Evolutionary conservation across 2,888 invertebrate genomes (phyloP), one percentile per base, ranked within the genome.

Genomic region (Halocaridina rubra): DNA sequence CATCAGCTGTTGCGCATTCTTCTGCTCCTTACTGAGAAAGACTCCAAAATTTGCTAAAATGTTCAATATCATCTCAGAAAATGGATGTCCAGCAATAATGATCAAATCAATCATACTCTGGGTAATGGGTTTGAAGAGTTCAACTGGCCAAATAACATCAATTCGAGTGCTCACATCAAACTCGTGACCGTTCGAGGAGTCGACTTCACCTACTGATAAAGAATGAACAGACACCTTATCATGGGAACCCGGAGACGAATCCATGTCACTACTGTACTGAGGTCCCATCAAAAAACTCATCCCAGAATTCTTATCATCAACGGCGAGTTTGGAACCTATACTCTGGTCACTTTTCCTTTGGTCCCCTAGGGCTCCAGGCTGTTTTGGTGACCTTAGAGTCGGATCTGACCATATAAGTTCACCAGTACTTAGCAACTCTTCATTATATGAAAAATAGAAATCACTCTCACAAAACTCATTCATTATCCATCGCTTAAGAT

Each of bases 21-120:
- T 30, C 24, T 61, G 39, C 46, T 84, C 82, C 8, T 39, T 59
- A 2, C 78, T 77, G 10, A 69, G 72, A 24, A 84, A 84, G 19
- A 84, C 72, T 7, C 82, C 71, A 72, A 61, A 72, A n/a, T 30
- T 71, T 5, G 78, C 77, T n/a, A 84, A 53, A 29, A 84, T 32
- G 30, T 84, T 84, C 61, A 78, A 53, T 30, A 84, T 59, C 32
- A 84, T 22, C 22, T 84, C 82, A 19, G 46, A 29, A 29, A 84
- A 84, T n/a, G 77, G 78, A n/a, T 33, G 32, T 8, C 39, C 72
- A 8, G 61, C 72, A 72, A 29, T 59, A 13, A 57, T 30, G 8
- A 84, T 46, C 7, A 72, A 77, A 61, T 84, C 82, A 33, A 84
- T 46, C 82, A 84, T 84, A 30, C 22, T 27, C 27, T 84, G 78